phyloP scores from a whole-genome alignment of 1,140 invertebrate species.

The Macrobrachium nipponense region DNA sequence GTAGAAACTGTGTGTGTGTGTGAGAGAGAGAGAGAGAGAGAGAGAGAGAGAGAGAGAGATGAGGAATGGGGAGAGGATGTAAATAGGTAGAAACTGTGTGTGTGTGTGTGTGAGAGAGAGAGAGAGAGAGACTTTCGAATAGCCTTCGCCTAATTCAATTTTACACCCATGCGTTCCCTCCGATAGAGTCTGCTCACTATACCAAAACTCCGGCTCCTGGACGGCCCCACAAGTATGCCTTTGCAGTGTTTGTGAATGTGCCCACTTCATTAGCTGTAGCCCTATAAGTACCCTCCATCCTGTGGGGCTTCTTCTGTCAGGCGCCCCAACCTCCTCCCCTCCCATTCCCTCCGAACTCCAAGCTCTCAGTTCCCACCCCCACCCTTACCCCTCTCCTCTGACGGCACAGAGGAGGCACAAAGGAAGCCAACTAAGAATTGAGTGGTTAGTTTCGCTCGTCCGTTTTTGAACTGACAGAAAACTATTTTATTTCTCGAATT shows the following conservation, averaged over 20 bases:
- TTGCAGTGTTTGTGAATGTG: too few relatives aligned
- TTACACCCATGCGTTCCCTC: too few relatives aligned
- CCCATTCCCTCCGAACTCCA: not conserved
- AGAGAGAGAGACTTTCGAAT: not conserved
- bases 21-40: slow-evolving; percentile 18
- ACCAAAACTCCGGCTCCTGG: too few relatives aligned
- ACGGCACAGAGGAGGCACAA: not conserved
- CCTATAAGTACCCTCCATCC: not conserved
- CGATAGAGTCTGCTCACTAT: too few relatives aligned
- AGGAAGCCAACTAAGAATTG: too few relatives aligned
- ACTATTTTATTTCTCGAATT: too few relatives aligned
- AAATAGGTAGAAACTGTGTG: not conserved
- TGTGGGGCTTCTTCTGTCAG: not conserved
- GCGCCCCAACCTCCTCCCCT: not conserved
- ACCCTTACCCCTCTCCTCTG: not conserved
- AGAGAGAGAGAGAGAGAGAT: slow-evolving; percentile 13
- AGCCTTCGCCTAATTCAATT: too few relatives aligned
- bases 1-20: too few relatives aligned
- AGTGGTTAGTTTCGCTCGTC: too few relatives aligned
- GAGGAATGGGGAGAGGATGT: not conserved
- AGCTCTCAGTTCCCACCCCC: not conserved
- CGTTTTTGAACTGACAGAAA: too few relatives aligned
- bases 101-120: not conserved
- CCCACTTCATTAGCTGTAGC: too few relatives aligned
- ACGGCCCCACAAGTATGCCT: too few relatives aligned